Base-by-base conservation (phyloP, 30 jellyfish, hydroid and myxozoan species). In the Aurelia sp. region DNA sequence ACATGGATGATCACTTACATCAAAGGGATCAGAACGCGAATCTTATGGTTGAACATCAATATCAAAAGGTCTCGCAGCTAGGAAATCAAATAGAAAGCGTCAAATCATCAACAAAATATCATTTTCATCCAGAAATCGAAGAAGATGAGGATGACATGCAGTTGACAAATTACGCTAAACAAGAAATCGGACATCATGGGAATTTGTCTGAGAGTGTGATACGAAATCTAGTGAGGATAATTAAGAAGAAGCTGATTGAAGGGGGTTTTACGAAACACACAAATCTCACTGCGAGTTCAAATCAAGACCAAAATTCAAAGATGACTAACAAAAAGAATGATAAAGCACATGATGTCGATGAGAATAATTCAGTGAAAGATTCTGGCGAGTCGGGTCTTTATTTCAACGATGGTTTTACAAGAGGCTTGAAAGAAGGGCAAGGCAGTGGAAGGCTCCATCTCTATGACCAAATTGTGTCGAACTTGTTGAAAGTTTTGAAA, bases 101-200 rank as follows among this genome's bases (percentile, higher is more conserved):
- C 66, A 70, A 78, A 47, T 37, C 89, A 11, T 55, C 60, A 0
- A 62, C 57, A 4, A 30, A 50, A 47, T 78, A 62, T 21, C 33
- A 20, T 10, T 48, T 44, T 21, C 68, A 50, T 72, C 23, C 40
- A 3, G 73, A 27, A 23, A 71, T 61, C 17, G 79, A 84, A 0
- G 86, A 84, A 37, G 87, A 84, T 22, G 90, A 79, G 16, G 81
- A 79, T 30, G 86, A 71, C 12, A 62, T 84, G 44, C 86, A 74
- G 65, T 47, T 84, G 50, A 84, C 93, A 7, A 72, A 74, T 33
- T 84, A 71, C n/a, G 93, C 93, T 13, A 84, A 84, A 53, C 58
- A 84, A 48, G 87, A 84, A 66, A 84, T 84, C 17, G 68, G 87
- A 62, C 48, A 41, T 22, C 79, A 84, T 66, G 93, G 93, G 4